phyloP scores from a whole-genome alignment of 2,113 vertebrate genomes.

The Talpa occidentalis region DNA sequence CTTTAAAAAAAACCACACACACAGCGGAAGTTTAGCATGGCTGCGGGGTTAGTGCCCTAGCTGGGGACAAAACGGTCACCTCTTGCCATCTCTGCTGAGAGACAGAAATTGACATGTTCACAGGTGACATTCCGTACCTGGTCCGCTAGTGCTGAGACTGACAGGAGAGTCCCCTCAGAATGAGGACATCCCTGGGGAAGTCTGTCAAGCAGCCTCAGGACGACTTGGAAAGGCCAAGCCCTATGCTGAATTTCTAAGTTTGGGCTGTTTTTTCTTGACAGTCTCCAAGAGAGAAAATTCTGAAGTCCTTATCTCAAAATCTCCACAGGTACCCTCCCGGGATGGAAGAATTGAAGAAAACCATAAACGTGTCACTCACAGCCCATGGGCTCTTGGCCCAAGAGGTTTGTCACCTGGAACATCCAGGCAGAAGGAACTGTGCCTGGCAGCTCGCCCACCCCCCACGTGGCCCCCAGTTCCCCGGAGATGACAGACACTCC shows the following conservation, averaged over 20 bases:
- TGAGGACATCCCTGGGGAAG: not conserved
- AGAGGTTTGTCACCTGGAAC: not conserved
- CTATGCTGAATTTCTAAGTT: not conserved
- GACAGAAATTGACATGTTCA: not conserved
- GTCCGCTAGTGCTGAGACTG: no score
- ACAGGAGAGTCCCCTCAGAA: not conserved
- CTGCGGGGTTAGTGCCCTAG: no score
- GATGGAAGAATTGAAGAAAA: not conserved
- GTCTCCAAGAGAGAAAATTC: not conserved
- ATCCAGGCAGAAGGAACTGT: not conserved
- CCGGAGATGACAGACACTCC: not conserved
- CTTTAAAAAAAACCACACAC: no score
- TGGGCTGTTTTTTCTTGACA: not conserved
- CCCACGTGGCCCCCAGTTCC: conserved; percentile 44
- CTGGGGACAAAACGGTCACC: not conserved
- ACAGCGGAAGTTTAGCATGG: not conserved
- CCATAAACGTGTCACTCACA: not conserved
- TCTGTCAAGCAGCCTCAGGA: not conserved
- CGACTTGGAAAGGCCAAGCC: not conserved
- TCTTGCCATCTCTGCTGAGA: not conserved
- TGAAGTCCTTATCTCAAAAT: not conserved
- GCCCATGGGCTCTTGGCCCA: not conserved
- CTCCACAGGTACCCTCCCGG: not conserved
- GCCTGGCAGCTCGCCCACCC: not conserved
- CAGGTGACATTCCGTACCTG: no score